phyloP scores from a whole-genome alignment of 64 coral and sea anemone species.

The Dendronephthya gigantea region DNA sequence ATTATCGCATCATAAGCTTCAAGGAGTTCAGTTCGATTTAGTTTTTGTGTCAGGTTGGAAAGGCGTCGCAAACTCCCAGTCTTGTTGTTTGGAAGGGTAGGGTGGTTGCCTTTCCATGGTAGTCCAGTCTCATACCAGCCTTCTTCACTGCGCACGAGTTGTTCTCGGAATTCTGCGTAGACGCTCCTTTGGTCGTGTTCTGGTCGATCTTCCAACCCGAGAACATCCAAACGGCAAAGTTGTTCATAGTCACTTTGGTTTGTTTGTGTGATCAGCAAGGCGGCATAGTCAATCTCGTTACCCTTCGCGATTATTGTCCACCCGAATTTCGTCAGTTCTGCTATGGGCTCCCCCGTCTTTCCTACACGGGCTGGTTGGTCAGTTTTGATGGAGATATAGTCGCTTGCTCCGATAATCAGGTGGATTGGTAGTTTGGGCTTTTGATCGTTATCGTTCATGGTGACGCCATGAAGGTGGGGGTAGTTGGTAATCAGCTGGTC shows the following conservation, averaged over 20 bases:
- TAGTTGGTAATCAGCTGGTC: not conserved
- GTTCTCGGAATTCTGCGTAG: not conserved
- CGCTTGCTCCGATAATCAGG: slow-evolving; percentile 20
- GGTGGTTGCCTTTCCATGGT: not conserved
- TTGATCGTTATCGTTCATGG: not conserved
- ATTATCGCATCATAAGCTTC: not conserved
- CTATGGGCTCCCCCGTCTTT: not conserved
- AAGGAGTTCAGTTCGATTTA: not conserved
- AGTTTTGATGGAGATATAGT: slow-evolving; percentile 6
- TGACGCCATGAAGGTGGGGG: not conserved
- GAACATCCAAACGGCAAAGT: slow-evolving; percentile 21
- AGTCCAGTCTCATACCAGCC: not conserved
- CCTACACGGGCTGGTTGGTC: not conserved
- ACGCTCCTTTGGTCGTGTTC: not conserved
- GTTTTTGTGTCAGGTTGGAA: not conserved
- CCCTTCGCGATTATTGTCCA: slow-evolving; percentile 14
- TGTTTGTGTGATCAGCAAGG: not conserved
- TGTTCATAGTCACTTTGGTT: not conserved
- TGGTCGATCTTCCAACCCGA: not conserved
- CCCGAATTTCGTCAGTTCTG: not conserved
- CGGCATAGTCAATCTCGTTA: not conserved
- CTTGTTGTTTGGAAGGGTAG: not conserved
- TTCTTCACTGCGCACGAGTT: not conserved
- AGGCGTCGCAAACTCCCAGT: not conserved
- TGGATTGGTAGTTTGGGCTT: not conserved